Evolutionary conservation across 1,140 invertebrate genomes (phyloP).

Genomic region (Temnothorax longispinosus): DNA sequence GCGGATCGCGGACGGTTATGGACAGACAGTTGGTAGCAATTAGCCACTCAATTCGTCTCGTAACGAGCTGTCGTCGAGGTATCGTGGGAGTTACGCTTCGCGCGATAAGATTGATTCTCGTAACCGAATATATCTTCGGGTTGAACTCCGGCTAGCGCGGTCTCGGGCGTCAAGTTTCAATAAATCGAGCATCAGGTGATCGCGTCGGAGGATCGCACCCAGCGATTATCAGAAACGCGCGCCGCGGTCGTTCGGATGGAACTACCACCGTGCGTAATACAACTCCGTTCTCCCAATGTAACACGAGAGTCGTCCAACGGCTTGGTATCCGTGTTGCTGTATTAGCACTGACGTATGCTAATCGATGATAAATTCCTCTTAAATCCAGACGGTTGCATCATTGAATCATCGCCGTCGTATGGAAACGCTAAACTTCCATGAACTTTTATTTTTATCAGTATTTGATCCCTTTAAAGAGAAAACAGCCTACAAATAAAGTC

Average conservation of each 20-base stretch:
- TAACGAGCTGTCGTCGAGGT: neutral
- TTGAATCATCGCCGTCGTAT: conserved; percentile 11
- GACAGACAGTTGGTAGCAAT: neutral
- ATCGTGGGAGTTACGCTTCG: neutral
- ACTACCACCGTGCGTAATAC: conserved; percentile 48
- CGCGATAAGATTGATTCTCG: neutral
- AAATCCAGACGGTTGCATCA: conserved; percentile 49
- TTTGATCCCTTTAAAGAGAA: neutral
- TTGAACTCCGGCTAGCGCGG: neutral
- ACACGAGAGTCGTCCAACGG: conserved; percentile 59
- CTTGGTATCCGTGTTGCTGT: conserved; percentile 12
- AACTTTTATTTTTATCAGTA: neutral
- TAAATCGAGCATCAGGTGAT: neutral
- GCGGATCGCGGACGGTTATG: neutral
- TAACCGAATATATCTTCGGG: neutral
- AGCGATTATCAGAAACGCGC: conserved; percentile 33
- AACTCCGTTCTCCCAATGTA: conserved; percentile 34
- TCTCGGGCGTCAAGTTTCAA: neutral
- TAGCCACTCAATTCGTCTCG: neutral
- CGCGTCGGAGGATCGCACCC: neutral
- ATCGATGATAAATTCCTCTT: conserved; percentile 53
- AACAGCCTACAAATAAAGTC: neutral
- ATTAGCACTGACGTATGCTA: conserved; percentile 67
- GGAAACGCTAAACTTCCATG: neutral
- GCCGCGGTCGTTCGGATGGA: conserved; percentile 17